phyloP scores from a whole-genome alignment of 2,797 vertebrate species.

The Sphaeramia orbicularis region DNA sequence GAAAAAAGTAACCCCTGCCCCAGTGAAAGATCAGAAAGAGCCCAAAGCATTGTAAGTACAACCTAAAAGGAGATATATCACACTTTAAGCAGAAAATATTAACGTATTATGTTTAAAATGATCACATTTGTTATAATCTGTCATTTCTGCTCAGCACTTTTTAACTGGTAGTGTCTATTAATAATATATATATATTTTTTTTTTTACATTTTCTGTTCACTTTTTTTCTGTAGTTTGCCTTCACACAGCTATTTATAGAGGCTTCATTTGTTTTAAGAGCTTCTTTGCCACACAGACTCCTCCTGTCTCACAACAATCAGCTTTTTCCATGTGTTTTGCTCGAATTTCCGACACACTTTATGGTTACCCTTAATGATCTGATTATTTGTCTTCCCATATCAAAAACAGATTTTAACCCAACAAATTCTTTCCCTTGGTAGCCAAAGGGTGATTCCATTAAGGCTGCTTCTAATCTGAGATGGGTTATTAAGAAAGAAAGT shows the following conservation, averaged over 20 bases:
- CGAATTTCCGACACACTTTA: conserved; percentile 81
- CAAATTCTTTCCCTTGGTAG: conserved; percentile 76
- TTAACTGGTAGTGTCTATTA: no score
- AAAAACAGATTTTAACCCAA: conserved; percentile 78
- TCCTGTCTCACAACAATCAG: conserved; percentile 64
- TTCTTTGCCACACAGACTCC: conserved; percentile 50
- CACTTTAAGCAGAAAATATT: neutral
- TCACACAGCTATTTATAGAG: conserved; percentile 59
- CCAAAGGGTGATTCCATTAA: conserved; percentile 71
- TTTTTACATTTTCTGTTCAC: conserved; percentile 4
- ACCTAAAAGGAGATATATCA: neutral
- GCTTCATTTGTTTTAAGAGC: conserved; percentile 51
- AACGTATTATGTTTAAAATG: neutral
- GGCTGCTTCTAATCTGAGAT: conserved; percentile 70
- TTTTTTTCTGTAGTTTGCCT: conserved; percentile 12
- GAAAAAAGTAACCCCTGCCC: conserved; percentile 39
- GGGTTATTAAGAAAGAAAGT: conserved; percentile 65
- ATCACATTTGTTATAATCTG: neutral
- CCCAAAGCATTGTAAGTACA: conserved; percentile 2
- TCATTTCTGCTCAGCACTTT: neutral
- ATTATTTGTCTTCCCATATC: conserved; percentile 82
- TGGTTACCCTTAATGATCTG: conserved; percentile 77
- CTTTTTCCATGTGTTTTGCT: conserved; percentile 77
- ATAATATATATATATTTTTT: neutral
- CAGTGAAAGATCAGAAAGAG: conserved; percentile 8